Evolutionary conservation across 2,888 invertebrate species (phyloP).

Genomic region (Ditula angustiorana): DNA sequence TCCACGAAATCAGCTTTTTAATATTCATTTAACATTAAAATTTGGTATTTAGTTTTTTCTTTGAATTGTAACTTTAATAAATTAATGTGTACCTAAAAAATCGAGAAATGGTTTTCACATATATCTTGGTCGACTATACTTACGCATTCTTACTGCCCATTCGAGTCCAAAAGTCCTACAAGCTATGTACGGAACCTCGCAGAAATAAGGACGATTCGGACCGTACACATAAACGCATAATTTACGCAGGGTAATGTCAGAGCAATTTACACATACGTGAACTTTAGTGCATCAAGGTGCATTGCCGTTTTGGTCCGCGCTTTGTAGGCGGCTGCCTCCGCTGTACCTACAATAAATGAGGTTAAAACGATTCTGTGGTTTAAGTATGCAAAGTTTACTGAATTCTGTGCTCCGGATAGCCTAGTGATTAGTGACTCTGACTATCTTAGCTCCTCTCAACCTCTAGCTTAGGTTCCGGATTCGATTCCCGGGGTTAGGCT

Average conservation of each 20-base stretch:
- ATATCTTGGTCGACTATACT: too few relatives aligned
- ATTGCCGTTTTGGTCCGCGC: conserved; percentile 5
- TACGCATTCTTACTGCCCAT: background rate
- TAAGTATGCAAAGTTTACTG: background rate
- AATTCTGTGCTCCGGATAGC: too few relatives aligned
- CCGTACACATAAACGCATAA: conserved; percentile 23
- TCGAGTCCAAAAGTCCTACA: background rate
- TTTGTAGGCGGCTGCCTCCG: conserved; percentile 1
- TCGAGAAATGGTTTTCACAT: too few relatives aligned
- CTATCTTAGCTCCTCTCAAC: too few relatives aligned
- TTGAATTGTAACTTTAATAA: too few relatives aligned
- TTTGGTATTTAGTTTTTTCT: too few relatives aligned
- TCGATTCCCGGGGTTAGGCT: too few relatives aligned
- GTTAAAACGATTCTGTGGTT: background rate
- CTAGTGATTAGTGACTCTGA: too few relatives aligned
- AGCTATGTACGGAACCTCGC: conserved; percentile 23
- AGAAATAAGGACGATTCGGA: conserved; percentile 29
- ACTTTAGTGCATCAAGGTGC: conserved; percentile 29
- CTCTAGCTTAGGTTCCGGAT: too few relatives aligned
- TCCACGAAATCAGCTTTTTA: too few relatives aligned
- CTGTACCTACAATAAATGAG: background rate
- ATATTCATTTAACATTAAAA: too few relatives aligned
- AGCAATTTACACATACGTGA: conserved; percentile 29
- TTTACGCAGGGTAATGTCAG: conserved; percentile 34
- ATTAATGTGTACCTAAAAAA: too few relatives aligned